These are phyloP conservation scores for Platyura marginata DNA, from an alignment of 1,140 invertebrate genomes.

Conservation along the genomic window DNA sequence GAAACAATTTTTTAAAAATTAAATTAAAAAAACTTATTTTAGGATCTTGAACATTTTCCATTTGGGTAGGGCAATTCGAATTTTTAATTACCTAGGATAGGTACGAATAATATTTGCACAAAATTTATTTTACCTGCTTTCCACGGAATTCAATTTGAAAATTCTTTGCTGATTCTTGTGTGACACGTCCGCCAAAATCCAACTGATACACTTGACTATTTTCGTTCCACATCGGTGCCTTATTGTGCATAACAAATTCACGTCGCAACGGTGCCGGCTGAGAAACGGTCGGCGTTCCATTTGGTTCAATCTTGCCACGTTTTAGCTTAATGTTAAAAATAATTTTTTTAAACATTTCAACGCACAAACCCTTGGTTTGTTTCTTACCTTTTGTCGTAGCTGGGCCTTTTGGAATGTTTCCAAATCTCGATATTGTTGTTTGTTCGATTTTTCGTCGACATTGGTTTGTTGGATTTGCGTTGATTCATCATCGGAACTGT, in stretches of 20 bases:
- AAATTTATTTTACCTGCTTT: constrained; percentile 94
- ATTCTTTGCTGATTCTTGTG: constrained; percentile 98
- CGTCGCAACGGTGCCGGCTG: constrained; percentile 32
- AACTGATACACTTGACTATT: constrained; percentile 97
- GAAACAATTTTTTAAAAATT: too few relatives aligned
- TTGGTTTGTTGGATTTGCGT: constrained; percentile 41
- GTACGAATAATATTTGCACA: too few relatives aligned
- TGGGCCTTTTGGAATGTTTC: constrained; percentile 92
- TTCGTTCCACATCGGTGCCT: constrained; percentile 99
- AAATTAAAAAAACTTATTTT: too few relatives aligned
- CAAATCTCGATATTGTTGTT: constrained; percentile 65
- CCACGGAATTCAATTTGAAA: constrained; percentile 97
- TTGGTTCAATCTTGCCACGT: constrained; percentile 37
- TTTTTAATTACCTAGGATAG: too few relatives aligned
- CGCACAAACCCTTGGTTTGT: not conserved
- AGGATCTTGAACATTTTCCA: too few relatives aligned
- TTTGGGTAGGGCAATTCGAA: too few relatives aligned
- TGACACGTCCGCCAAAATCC: constrained; percentile 97
- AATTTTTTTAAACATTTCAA: not conserved
- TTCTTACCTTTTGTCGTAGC: constrained; percentile 69
- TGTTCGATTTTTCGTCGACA: constrained; percentile 23
- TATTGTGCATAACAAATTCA: constrained; percentile 95
- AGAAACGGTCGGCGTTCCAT: constrained; percentile 22
- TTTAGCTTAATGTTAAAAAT: constrained; percentile 32
- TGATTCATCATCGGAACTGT: constrained; percentile 75